These are phyloP conservation scores for Platycnemis pennipes DNA, from an alignment of 2,888 invertebrate genomes.

Conservation along the genomic window DNA sequence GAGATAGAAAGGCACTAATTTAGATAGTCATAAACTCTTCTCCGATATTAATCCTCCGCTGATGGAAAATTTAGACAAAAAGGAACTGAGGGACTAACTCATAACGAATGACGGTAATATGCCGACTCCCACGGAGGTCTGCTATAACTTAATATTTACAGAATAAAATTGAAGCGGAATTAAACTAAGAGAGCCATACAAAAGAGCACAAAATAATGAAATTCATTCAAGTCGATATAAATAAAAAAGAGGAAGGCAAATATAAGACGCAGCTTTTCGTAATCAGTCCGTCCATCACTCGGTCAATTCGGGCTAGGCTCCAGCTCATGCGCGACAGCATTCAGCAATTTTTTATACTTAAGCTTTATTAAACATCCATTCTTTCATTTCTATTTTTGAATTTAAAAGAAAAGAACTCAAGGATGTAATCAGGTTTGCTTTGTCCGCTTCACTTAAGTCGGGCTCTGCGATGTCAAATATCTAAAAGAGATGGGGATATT, in stretches of 20 bases:
- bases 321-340: neutral
- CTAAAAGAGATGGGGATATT: neutral
- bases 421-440: neutral
- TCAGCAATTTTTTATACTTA: neutral
- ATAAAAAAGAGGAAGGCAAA: neutral
- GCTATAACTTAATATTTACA: too few relatives aligned
- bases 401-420: neutral
- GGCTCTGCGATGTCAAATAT: neutral
- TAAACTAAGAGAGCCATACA: too few relatives aligned
- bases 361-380: neutral
- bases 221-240: neutral
- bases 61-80: too few relatives aligned
- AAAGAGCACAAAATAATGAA: neutral
- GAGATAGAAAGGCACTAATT: too few relatives aligned
- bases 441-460: neutral
- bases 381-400: neutral
- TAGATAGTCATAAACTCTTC: too few relatives aligned
- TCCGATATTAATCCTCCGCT: too few relatives aligned
- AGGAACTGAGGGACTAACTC: too few relatives aligned
- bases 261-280: neutral
- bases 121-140: too few relatives aligned
- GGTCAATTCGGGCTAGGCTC: neutral
- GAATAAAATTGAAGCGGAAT: too few relatives aligned
- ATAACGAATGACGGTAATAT: too few relatives aligned
- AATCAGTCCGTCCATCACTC: neutral